Evolutionary conservation across 2,113 vertebrate genomes (phyloP), one percentile per base, ranked within the genome.

Genomic region (Labrus mixtus): DNA sequence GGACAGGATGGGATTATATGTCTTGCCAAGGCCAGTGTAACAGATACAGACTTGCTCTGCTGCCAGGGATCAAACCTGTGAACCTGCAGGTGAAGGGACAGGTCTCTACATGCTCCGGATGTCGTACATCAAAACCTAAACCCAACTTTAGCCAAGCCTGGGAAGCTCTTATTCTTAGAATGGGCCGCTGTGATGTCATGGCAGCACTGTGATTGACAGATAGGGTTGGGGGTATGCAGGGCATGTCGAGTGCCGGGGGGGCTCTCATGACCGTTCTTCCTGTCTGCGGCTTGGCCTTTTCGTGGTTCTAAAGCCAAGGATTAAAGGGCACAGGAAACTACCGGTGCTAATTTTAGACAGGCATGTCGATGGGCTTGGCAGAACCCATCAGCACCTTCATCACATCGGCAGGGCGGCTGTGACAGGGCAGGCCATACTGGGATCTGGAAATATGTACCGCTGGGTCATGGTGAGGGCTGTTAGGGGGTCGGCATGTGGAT

Each of bases 251-350:
- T 23, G 1, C 12, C 50, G 71, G 6, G 10, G 70, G 73, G 80
- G 75, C 69, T 76, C 66, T 78, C 70, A 55, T 64, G 76, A 61
- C 74, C n/a, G 62, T 39, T 73, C 88, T 90, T 89, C 87, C 87
- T 78, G 79, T 81, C 81, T 80, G 80, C 13, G 15, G 73, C 67
- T 50, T 79, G 76, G 86, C 81, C 71, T 86, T 33, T 83, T 74
- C 23, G 22, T 54, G 29, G 66, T 70, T 81, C 83, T 68, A 84
- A 82, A 84, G 84, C 75, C 72, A 43, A 8, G 76, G 78, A 86
- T 90, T 88, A 91, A 87, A 90, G 87, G 90, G 37, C 78, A 91
- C 85, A 86, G 91, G 87, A 92, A 92, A 84, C 86, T 75, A 87
- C 78, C 37, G 1, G 41, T 10, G 67, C 85, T 89, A 91, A 90